Percentiles rank a stretch among this genome's conserved stretches.
phyloP scores from a whole-genome alignment of 2,797 vertebrate genomes.

The Sparus aurata region DNA sequence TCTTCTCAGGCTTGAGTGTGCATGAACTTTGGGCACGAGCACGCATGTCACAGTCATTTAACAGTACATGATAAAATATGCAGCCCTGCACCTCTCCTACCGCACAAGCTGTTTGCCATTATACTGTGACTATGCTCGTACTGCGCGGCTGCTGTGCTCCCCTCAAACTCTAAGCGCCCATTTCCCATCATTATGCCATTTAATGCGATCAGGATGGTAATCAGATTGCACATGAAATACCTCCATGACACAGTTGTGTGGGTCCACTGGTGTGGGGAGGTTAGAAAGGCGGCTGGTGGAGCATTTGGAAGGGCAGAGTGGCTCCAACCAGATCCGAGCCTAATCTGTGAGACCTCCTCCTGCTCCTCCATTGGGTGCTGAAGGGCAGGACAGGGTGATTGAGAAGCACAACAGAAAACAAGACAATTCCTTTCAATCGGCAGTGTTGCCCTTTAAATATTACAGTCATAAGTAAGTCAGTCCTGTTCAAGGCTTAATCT shows the following conservation, averaged over 20 bases:
- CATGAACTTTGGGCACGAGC: neutral
- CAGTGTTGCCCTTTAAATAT: slow-evolving; percentile 43
- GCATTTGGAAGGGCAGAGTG: slow-evolving; percentile 66
- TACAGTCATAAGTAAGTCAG: slow-evolving; percentile 23
- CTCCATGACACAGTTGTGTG: slow-evolving; percentile 85
- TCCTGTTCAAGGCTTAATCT: neutral
- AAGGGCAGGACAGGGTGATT: slow-evolving; percentile 46
- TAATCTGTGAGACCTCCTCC: slow-evolving; percentile 76
- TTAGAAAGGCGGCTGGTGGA: slow-evolving; percentile 55
- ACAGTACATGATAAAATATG: slow-evolving; percentile 24
- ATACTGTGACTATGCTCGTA: slow-evolving; percentile 35
- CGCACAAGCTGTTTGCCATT: slow-evolving; percentile 60
- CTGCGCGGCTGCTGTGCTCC: slow-evolving; percentile 63
- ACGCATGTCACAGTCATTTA: slow-evolving; percentile 18
- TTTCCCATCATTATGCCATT: slow-evolving; percentile 87
- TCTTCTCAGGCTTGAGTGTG: slow-evolving; percentile 15
- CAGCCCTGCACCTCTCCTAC: slow-evolving; percentile 20
- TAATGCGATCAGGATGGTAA: slow-evolving; percentile 91
- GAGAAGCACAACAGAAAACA: slow-evolving; percentile 16
- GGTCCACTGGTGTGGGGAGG: slow-evolving; percentile 53
- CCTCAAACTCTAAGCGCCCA: slow-evolving; percentile 84
- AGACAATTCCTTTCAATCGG: neutral
- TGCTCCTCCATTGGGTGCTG: slow-evolving; percentile 48
- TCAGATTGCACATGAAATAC: slow-evolving; percentile 89
- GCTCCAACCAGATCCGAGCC: slow-evolving; percentile 65